Percentiles rank a stretch among this genome's conserved stretches.
These are phyloP conservation scores for Orthosia gothica DNA, from an alignment of 2,888 invertebrate species.

Conservation along the genomic window DNA sequence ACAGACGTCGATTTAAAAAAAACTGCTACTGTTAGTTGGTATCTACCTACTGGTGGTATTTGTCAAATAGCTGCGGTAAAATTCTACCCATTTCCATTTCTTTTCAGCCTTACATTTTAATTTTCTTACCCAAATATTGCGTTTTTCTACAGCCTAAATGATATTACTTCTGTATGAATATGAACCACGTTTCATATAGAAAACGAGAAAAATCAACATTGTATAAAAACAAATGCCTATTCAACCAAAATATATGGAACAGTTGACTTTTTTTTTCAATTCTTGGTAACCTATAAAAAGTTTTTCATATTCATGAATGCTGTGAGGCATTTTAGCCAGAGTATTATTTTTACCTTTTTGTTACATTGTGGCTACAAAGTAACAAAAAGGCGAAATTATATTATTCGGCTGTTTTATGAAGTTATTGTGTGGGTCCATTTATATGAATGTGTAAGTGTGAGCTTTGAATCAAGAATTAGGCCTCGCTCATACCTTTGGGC, in stretches of 20 bases:
- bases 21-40: not conserved
- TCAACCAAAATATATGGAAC: constrained; percentile 20
- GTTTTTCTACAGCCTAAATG: not conserved
- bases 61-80: not conserved
- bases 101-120: not conserved
- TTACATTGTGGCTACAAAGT: constrained; percentile 4
- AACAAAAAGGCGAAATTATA: constrained; percentile 4
- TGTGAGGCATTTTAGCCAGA: constrained; percentile 24
- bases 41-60: too few species aligned
- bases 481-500: too few species aligned
- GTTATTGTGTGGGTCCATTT: not conserved
- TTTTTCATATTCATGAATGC: constrained; percentile 47
- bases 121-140: not conserved
- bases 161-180: constrained; percentile 10
- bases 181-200: constrained; percentile 7
- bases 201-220: constrained; percentile 34
- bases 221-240: constrained; percentile 29
- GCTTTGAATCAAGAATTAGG: not conserved
- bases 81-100: not conserved
- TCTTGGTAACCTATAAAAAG: constrained; percentile 23
- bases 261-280: constrained; percentile 32
- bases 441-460: not conserved
- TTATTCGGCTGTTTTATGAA: constrained; percentile 14
- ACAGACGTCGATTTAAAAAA: not conserved
- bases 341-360: constrained; percentile 23